phyloP scores from a whole-genome alignment of 2,888 invertebrate species.

The Lasioglossum lativentre region DNA sequence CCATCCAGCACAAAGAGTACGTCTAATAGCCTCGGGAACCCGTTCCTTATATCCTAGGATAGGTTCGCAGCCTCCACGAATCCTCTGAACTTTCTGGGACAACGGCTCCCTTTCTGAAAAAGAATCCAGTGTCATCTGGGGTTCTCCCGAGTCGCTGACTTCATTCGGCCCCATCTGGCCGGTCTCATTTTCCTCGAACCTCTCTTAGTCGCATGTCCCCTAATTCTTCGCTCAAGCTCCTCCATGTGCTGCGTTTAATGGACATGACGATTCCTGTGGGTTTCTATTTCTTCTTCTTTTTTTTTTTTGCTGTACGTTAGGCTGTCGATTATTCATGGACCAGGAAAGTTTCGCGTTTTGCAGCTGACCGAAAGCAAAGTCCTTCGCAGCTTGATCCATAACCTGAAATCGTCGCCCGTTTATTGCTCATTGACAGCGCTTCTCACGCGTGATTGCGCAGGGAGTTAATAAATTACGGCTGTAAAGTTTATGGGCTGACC shows the following conservation, averaged over 20 bases:
- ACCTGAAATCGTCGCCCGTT: background rate
- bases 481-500: conserved; percentile 17
- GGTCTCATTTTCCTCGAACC: background rate
- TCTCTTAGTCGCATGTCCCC: background rate
- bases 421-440: conserved; percentile 12
- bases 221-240: background rate
- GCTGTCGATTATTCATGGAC: background rate
- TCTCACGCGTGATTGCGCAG: conserved; percentile 4
- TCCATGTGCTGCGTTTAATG: background rate
- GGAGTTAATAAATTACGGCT: conserved; percentile 12
- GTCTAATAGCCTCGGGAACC: background rate
- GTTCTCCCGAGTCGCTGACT: background rate
- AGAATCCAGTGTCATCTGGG: conserved; percentile 4
- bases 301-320: background rate
- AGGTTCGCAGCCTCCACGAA: background rate
- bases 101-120: background rate
- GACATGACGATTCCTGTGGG: background rate
- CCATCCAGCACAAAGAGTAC: background rate
- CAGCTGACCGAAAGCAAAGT: background rate
- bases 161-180: background rate
- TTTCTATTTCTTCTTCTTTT: background rate
- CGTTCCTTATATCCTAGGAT: too few species aligned
- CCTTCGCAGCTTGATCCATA: background rate
- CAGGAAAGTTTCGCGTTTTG: background rate
- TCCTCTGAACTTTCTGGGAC: background rate